phyloP scores from a whole-genome alignment of 2,113 vertebrate species.

The Clinocottus analis region DNA sequence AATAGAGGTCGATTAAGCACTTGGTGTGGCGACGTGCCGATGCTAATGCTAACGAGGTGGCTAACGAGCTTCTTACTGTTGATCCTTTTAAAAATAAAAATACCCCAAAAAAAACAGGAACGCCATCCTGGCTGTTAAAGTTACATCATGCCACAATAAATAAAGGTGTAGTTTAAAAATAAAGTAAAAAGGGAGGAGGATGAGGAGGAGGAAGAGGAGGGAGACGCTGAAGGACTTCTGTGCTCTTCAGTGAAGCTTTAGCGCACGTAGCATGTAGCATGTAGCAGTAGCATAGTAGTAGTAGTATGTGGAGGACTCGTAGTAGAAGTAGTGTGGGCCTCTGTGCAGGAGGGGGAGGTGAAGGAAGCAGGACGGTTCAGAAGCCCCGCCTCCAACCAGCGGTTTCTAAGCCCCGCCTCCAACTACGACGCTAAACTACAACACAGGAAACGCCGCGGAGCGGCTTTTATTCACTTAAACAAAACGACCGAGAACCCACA shows the following conservation, averaged over 20 bases:
- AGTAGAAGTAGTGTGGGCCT: conserved; percentile 66
- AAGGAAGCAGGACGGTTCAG: neutral
- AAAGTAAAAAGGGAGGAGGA: conserved; percentile 52
- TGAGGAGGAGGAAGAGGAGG: no score
- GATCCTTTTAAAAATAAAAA: conserved; percentile 39
- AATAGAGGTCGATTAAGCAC: conserved; percentile 92
- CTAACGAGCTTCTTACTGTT: conserved; percentile 74
- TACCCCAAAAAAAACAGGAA: conserved; percentile 47
- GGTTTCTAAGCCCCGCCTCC: conserved; percentile 21
- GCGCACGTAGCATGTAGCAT: conserved; percentile 74
- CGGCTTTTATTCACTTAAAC: neutral
- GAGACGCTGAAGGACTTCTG: conserved; percentile 59
- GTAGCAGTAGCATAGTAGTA: conserved; percentile 63
- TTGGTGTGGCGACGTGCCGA: conserved; percentile 82
- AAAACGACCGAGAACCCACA: conserved; percentile 27
- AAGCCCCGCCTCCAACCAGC: conserved; percentile 2
- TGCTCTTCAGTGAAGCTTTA: conserved; percentile 69
- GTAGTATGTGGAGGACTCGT: conserved; percentile 62
- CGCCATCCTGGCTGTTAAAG: conserved; percentile 70
- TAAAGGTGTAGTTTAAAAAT: conserved; percentile 67
- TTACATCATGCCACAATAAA: conserved; percentile 90
- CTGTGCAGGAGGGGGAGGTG: conserved; percentile 25
- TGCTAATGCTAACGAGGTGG: conserved; percentile 79
- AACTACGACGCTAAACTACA: conserved; percentile 36
- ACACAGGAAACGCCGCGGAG: conserved; percentile 43